A percentile compares a stretch with the other conserved stretches of the same genome.
phyloP scores from a whole-genome alignment of 2,888 invertebrate genomes.

The Mesorhabditis sp. region DNA sequence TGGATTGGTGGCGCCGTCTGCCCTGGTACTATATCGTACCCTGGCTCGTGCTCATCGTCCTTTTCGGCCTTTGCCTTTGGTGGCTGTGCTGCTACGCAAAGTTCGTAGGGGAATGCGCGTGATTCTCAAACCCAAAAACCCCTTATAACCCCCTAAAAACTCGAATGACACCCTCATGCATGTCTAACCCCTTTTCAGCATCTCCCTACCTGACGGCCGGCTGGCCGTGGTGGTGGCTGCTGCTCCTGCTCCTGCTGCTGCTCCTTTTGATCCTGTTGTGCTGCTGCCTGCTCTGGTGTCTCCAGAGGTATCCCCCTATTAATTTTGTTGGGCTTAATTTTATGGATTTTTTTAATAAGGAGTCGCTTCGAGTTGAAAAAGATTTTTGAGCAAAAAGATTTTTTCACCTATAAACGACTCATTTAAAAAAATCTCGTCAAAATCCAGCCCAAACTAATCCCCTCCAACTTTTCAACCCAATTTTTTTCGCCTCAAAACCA shows the following conservation, averaged over 20 bases:
- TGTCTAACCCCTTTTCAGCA: slow-evolving; percentile 35
- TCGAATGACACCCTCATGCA: too few relatives aligned
- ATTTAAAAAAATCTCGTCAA: too few relatives aligned
- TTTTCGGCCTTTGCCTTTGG: slow-evolving; percentile 26
- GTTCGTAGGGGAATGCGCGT: slow-evolving; percentile 21
- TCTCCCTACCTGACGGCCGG: slow-evolving; percentile 48
- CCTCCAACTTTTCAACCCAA: too few relatives aligned
- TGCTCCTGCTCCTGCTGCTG: slow-evolving; percentile 50
- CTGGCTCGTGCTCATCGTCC: slow-evolving; percentile 25
- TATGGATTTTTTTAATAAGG: neutral
- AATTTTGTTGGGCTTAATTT: neutral
- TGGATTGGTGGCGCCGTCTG: slow-evolving; percentile 26
- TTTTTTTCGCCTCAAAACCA: too few relatives aligned
- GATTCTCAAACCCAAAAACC: slow-evolving; percentile 5
- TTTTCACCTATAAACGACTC: too few relatives aligned
- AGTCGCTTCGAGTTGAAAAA: too few relatives aligned
- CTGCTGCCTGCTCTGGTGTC: slow-evolving; percentile 56
- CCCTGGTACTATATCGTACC: slow-evolving; percentile 34
- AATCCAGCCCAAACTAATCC: too few relatives aligned
- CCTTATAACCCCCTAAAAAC: neutral
- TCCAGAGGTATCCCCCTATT: slow-evolving; percentile 41
- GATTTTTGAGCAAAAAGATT: too few relatives aligned
- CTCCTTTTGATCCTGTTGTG: slow-evolving; percentile 55
- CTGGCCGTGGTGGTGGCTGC: slow-evolving; percentile 59
- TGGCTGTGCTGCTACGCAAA: slow-evolving; percentile 30